phyloP scores from a whole-genome alignment of 2,113 vertebrate genomes.

The Morone saxatilis region DNA sequence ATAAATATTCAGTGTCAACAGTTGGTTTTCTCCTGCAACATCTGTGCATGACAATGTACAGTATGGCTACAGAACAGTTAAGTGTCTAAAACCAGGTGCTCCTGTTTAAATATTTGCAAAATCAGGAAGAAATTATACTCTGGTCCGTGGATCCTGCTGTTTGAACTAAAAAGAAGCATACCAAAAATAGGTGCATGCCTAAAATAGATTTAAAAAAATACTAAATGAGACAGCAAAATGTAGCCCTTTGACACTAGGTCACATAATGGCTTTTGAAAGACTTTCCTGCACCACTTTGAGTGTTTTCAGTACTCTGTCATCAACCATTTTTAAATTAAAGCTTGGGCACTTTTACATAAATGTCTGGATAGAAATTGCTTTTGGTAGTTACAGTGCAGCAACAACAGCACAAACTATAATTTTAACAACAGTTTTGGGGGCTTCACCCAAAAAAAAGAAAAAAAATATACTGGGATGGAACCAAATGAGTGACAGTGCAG shows the following conservation, averaged over 20 bases:
- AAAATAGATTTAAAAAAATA: constrained; percentile 31
- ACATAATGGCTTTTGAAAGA: constrained; percentile 5
- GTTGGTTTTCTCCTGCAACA: not conserved
- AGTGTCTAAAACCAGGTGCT: not conserved
- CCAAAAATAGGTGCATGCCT: constrained; percentile 1
- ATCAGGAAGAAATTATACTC: constrained; percentile 1
- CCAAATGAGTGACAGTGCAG: constrained; percentile 19
- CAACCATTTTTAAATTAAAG: constrained; percentile 20
- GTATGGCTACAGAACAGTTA: too few species aligned
- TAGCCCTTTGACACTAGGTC: constrained; percentile 1
- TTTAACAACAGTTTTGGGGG: constrained; percentile 6
- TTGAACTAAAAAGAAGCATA: not conserved
- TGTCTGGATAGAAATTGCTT: not conserved
- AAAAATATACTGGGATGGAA: not conserved
- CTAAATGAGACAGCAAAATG: constrained; percentile 4
- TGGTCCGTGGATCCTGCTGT: not conserved
- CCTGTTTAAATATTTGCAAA: constrained; percentile 5
- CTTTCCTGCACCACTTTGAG: not conserved
- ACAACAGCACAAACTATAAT: not conserved
- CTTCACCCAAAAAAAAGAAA: constrained; percentile 4
- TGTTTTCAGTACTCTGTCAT: not conserved
- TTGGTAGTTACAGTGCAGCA: not conserved
- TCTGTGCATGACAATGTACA: not conserved
- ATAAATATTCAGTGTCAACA: not conserved
- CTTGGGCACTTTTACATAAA: not conserved